Conservation (phyloP, 2,797 vertebrate species). For the Melanotaenia parkinsoni region DNA sequence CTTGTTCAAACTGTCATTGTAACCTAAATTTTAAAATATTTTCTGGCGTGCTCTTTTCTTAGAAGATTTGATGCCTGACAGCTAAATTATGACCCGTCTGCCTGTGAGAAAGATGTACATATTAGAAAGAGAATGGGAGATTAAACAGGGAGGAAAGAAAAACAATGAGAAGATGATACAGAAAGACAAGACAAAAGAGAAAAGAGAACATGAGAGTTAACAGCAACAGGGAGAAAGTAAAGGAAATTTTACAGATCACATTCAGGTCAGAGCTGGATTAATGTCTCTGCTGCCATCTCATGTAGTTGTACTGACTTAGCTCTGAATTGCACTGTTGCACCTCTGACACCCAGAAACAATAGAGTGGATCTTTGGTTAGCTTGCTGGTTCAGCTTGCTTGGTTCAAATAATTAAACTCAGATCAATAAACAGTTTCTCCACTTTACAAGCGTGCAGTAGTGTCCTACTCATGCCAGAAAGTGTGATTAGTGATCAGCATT, state of each 20-base stretch:
- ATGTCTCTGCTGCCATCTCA: background rate
- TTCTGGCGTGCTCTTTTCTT: conserved; percentile 4
- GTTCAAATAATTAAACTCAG: background rate
- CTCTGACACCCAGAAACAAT: conserved; percentile 11
- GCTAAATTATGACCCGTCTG: conserved; percentile 8
- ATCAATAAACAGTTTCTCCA: background rate
- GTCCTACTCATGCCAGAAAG: too few relatives aligned
- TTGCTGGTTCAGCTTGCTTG: too few relatives aligned
- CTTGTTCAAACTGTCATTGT: background rate
- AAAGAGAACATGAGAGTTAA: background rate
- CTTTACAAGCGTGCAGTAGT: too few relatives aligned
- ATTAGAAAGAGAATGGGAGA: background rate
- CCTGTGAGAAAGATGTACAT: background rate
- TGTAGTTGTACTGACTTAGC: conserved; percentile 1
- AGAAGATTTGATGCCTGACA: conserved; percentile 17
- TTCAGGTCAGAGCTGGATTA: conserved; percentile 4
- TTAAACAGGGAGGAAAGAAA: background rate
- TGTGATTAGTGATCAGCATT: too few relatives aligned
- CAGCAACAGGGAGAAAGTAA: background rate
- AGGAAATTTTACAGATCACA: conserved; percentile 3
- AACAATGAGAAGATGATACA: background rate
- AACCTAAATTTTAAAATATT: background rate
- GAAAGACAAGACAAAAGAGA: background rate
- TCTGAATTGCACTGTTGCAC: conserved; percentile 5
- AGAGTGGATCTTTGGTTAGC: conserved; percentile 10